These are phyloP conservation scores for Athene cunicularia DNA, from an alignment of 2,113 vertebrate species.

Conservation along the genomic window DNA sequence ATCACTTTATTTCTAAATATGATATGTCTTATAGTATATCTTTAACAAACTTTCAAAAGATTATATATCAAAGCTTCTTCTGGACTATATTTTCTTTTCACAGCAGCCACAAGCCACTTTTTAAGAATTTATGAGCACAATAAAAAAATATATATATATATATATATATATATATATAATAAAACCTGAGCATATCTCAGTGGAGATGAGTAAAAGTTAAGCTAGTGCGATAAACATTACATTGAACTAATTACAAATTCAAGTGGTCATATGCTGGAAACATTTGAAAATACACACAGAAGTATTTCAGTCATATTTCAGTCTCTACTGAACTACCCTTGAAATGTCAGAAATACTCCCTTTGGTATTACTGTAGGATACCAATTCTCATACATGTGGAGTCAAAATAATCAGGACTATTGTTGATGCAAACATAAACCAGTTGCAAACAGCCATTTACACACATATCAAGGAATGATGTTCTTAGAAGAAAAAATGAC, in stretches of 20 bases:
- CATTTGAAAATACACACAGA: background rate
- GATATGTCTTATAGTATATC: background rate
- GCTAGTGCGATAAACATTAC: background rate
- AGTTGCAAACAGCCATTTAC: background rate
- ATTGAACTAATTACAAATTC: background rate
- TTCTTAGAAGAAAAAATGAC: background rate
- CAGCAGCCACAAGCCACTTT: background rate
- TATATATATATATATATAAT: too few relatives aligned
- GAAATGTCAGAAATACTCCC: background rate
- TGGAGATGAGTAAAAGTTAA: background rate
- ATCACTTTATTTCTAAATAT: background rate
- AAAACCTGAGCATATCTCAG: background rate
- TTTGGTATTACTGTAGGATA: background rate
- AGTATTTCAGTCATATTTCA: background rate
- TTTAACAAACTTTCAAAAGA: background rate
- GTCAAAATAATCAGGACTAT: background rate
- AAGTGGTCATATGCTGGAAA: background rate
- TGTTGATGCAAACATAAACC: background rate
- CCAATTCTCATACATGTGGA: background rate
- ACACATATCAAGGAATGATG: rapidly evolving
- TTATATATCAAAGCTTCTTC: background rate
- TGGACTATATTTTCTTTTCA: background rate
- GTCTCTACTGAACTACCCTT: background rate
- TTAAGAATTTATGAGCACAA: background rate
- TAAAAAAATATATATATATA: background rate